Conservation (phyloP, 2,797 vertebrate genomes). For the Anguilla megastoma region DNA sequence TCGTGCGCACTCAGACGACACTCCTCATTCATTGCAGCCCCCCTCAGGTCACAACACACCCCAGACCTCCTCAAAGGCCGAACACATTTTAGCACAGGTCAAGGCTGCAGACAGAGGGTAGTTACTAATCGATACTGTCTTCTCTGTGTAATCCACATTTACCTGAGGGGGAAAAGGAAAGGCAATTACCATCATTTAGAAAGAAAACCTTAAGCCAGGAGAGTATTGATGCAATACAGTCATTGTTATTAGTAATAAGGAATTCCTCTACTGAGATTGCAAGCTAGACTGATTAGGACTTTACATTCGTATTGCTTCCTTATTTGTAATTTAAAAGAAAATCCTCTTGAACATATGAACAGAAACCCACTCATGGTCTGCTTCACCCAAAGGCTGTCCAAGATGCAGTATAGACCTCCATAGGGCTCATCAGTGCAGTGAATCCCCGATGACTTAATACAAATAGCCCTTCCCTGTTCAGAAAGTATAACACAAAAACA, state of each 20-base stretch:
- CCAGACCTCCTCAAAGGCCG: conserved; percentile 95
- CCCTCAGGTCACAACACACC: conserved; percentile 75
- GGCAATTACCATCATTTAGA: background rate
- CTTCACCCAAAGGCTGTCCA: background rate
- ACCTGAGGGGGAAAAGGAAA: conserved; percentile 68
- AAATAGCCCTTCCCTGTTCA: background rate
- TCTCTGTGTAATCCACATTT: conserved; percentile 89
- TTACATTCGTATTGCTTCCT: background rate
- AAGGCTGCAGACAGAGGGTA: conserved; percentile 95
- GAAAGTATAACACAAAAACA: background rate
- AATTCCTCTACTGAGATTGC: background rate
- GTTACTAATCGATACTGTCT: conserved; percentile 91
- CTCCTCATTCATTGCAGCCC: conserved; percentile 39
- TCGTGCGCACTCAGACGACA: conserved; percentile 35
- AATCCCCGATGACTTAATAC: background rate
- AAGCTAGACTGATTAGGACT: background rate
- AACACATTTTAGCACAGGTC: conserved; percentile 93
- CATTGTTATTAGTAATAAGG: background rate
- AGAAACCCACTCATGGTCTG: background rate
- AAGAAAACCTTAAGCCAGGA: background rate
- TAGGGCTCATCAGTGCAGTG: background rate
- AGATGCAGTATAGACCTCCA: background rate
- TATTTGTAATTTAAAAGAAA: background rate
- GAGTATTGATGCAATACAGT: background rate
- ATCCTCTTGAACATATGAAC: background rate